Evolutionary conservation across 2,113 vertebrate species (phyloP), one percentile per base, ranked within the genome.

Genomic region (Sorex fumeus): DNA sequence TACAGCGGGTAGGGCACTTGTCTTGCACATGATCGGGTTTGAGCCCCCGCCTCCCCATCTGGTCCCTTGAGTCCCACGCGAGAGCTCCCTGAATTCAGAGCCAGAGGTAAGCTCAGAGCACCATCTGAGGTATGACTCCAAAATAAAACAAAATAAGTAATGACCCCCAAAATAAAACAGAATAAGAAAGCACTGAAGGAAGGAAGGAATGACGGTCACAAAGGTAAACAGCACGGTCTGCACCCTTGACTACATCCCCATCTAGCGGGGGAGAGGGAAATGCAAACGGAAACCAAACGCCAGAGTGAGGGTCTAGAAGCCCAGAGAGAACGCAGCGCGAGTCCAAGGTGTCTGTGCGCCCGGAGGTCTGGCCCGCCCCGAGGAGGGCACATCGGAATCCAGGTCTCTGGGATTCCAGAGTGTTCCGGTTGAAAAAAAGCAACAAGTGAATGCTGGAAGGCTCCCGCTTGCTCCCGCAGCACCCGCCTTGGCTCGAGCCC

Each of bases 211-310:
- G 57, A 81, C 64, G 79, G 80, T 91, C 67, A 60, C 34, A 53
- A 74, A 72, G n/a, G 50, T 64, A 80, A 75, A 62, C 3, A 57
- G 75, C 30, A 30, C 67, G 32, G 23, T 36, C 32, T 25, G 78
- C 94, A 74, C 85, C 79, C 94, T 95, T 95, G 95, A 95, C 77
- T 67, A 94, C 43, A 93, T 71, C 93, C 50, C 96, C 95, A 95
- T 91, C 96, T 95, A 96, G 92, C 94, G 95, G 94, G 72, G 16
- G 23, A 90, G 25, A 94, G 16, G 60, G 70, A 79, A 81, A 82
- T n/a, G 11, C 70, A 78, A 50, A 72, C 6, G 57, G 34, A 82
- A 43, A 40, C 4, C 53, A 64, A 43, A 34, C 70, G 28, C 18
- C 79, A 30, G 8, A 18, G 66, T 88, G 80, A 32, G 40, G 67